These are phyloP conservation scores for Chelonoidis abingdonii DNA, from an alignment of 2,113 vertebrate genomes.

Conservation along the genomic window DNA sequence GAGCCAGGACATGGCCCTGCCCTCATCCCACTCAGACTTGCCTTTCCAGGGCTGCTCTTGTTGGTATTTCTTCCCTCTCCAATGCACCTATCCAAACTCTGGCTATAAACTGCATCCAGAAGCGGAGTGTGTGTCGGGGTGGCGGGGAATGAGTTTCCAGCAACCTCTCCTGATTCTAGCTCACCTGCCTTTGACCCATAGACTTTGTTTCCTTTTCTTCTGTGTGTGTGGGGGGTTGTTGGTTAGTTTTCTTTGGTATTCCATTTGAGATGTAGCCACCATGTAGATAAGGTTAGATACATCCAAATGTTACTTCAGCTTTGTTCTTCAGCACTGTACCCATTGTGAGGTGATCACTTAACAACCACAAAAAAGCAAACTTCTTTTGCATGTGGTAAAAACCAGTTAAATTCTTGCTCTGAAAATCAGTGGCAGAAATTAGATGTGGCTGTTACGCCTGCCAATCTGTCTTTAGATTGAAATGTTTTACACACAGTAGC, in stretches of 20 bases:
- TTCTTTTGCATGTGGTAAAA: slow-evolving; percentile 22
- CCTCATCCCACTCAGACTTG: background rate
- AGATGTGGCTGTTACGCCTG: background rate
- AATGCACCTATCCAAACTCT: background rate
- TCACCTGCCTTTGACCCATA: background rate
- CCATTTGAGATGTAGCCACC: background rate
- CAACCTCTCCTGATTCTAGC: background rate
- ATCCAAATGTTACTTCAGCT: background rate
- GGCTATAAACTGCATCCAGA: background rate
- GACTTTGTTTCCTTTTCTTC: background rate
- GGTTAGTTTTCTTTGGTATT: background rate
- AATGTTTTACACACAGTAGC: slow-evolving; percentile 34
- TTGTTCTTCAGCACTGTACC: background rate
- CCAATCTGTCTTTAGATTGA: slow-evolving; percentile 16
- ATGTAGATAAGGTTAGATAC: background rate
- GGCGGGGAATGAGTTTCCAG: background rate
- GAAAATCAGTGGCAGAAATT: background rate
- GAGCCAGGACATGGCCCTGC: accelerated
- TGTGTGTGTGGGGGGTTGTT: background rate
- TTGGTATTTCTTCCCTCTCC: background rate
- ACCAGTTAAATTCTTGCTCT: background rate
- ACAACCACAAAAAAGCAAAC: background rate
- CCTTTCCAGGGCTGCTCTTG: background rate
- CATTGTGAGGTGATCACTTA: background rate
- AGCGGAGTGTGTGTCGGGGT: background rate